Base-by-base conservation (phyloP, 35 echinoderm and acorn worm species). In the Lytechinus pictus region DNA sequence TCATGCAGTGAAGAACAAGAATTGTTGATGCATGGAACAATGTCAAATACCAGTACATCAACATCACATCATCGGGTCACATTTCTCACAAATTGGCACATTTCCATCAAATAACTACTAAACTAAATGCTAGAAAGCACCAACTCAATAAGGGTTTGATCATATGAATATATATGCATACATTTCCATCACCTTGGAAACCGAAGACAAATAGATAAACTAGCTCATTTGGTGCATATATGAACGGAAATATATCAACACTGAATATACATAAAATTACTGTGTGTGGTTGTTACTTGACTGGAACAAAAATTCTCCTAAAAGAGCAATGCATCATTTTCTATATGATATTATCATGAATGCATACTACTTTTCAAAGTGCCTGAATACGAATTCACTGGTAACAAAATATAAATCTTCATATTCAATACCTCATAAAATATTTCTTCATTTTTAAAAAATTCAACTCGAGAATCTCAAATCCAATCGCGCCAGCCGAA, bases 71-170 rank as follows among this genome's bases (percentile, higher is more conserved):
- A 71, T 79, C 12, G 8, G 66, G 66, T 79, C 66, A 79, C 66
- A 79, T 16, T 79, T 79, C 21, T 79, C 66, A 79, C 66, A 79
- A 79, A 79, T 6, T 27, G 19, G 66, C 66, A 79, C 66, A 79
- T 79, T 79, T 79, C 66, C 66, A 79, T 79, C 66, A 79, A 79
- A 79, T 44, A 44, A 79, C 19, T 79, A 79, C n/a, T 79, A 79
- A 79, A 79, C 19, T 79, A n/a, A 24, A 79, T 24, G n/a, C 66
- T 79, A 24, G 66, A 79, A 24, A 79, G 66, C 66, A 79, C 12
- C n/a, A 79, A 5, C 7, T 79, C n/a, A 7, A 79, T n/a, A 79
- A 19, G 8, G 66, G 66, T 79, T 79, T 79, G 19, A 4, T 24
- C 12, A 7, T 79, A 44, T 44, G 33, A 24, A 44, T 44, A n/a